Evolutionary conservation across 2,888 invertebrate genomes (phyloP), one percentile per base, ranked within the genome.

Genomic region (Eupithecia abbreviata): DNA sequence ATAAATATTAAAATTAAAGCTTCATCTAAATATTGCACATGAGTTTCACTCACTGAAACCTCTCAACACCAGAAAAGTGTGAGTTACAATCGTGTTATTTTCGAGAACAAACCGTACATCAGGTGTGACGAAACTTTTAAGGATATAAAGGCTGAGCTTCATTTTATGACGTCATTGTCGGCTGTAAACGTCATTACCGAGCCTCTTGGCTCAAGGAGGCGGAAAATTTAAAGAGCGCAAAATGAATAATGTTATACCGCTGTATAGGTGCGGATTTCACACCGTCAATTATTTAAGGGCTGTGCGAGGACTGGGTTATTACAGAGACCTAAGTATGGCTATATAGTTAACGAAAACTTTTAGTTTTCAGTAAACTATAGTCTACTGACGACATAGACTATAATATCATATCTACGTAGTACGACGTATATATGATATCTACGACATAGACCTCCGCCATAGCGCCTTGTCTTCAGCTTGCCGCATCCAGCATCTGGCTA

Each of bases 81-180:
- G 62, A 30, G 10, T 30, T 30, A 30, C 3, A 62, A 58, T 58
- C 69, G 70, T 62, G 30, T 18, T 18, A 58, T 18, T 18, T 58
- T 18, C 55, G 55, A 42, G 67, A 66, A 83, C 80, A 78, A 65
- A 47, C 81, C 75, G 88, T 88, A 86, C 5, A 18, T 75, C 87
- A 89, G 89, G 90, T 90, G 86, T 87, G 83, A 85, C 82, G 82
- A 81, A 79, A 84, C 82, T 87, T 85, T 84, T 84, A 86, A 88
- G 85, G 86, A 85, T 86, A 87, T 89, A 88, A 90, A 82, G 84
- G 86, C 86, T 84, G 83, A 82, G 85, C 85, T 86, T 84, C 85
- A 82, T 89, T 90, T 90, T 90, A 90, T 90, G 90, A 89, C 89
- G 88, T 90, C 90, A 91, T 91, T 90, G 88, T 87, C 84, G 84